A percentile compares a stretch with the other conserved stretches of the same genome.
phyloP scores from a whole-genome alignment of 1,140 invertebrate species.

The Diorhabda elongata region DNA sequence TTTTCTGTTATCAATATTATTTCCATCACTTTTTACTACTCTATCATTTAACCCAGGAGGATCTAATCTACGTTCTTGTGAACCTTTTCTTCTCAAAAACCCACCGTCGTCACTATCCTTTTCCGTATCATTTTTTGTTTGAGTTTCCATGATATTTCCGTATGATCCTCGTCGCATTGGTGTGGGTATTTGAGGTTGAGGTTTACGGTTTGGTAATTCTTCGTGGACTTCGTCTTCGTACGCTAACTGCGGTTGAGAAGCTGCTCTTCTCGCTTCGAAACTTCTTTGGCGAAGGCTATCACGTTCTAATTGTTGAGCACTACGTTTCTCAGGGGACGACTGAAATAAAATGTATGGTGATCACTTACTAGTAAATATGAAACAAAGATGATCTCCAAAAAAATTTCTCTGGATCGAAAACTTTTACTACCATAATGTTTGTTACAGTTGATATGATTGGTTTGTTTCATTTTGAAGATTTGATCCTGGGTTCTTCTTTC shows the following conservation, averaged over 20 bases:
- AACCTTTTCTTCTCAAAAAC: slow-evolving; percentile 45
- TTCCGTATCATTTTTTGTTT: slow-evolving; percentile 44
- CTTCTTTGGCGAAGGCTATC: slow-evolving; percentile 53
- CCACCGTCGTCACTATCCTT: slow-evolving; percentile 58
- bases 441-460: too few species aligned
- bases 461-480: too few species aligned
- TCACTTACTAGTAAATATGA: too few species aligned
- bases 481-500: too few species aligned
- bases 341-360: not conserved
- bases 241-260: slow-evolving; percentile 63
- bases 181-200: slow-evolving; percentile 43
- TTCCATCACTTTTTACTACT: slow-evolving; percentile 14
- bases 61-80: slow-evolving; percentile 14
- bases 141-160: slow-evolving; percentile 53
- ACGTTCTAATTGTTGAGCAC: slow-evolving; percentile 56
- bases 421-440: too few species aligned
- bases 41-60: not conserved
- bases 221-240: slow-evolving; percentile 51
- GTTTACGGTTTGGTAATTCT: slow-evolving; percentile 39
- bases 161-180: slow-evolving; percentile 53
- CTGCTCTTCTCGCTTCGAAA: slow-evolving; percentile 54
- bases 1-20: slow-evolving; percentile 10
- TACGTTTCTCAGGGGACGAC: slow-evolving; percentile 42
- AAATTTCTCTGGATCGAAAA: too few species aligned
- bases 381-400: too few species aligned